These are phyloP conservation scores for Leucophenga maculata DNA, from an alignment of 2,888 invertebrate species.

Conservation along the genomic window DNA sequence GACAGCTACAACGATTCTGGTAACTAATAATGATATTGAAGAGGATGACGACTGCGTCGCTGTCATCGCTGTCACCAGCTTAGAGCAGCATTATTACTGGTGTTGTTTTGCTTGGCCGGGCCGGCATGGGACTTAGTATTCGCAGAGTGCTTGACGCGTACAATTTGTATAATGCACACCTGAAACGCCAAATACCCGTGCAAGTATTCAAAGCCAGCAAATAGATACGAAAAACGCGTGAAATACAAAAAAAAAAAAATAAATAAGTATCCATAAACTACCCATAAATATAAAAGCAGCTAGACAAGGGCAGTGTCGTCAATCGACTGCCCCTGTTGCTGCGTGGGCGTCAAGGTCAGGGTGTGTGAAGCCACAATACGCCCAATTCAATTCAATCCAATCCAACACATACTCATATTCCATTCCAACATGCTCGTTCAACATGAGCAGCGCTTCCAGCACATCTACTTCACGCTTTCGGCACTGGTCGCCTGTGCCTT, in stretches of 20 bases:
- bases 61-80: slow-evolving; percentile 36
- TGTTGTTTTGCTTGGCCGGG: slow-evolving; percentile 53
- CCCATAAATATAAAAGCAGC: slow-evolving; percentile 1
- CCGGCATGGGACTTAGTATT: slow-evolving; percentile 50
- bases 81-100: slow-evolving; percentile 42
- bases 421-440: slow-evolving; percentile 48
- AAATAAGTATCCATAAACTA: background rate
- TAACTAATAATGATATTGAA: background rate
- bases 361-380: background rate
- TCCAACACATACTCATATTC: background rate
- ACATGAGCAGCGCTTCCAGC: slow-evolving; percentile 64
- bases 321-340: background rate
- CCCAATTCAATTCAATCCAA: background rate
- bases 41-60: background rate
- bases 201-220: background rate
- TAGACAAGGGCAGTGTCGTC: slow-evolving; percentile 16
- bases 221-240: slow-evolving; percentile 1
- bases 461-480: slow-evolving; percentile 67
- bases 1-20: background rate
- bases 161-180: slow-evolving; percentile 48
- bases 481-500: slow-evolving; percentile 66
- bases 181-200: slow-evolving; percentile 28
- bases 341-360: slow-evolving; percentile 11
- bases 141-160: slow-evolving; percentile 48
- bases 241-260: background rate